Conservation (phyloP, 2,888 invertebrate genomes). For the Trichopria drosophilae region DNA sequence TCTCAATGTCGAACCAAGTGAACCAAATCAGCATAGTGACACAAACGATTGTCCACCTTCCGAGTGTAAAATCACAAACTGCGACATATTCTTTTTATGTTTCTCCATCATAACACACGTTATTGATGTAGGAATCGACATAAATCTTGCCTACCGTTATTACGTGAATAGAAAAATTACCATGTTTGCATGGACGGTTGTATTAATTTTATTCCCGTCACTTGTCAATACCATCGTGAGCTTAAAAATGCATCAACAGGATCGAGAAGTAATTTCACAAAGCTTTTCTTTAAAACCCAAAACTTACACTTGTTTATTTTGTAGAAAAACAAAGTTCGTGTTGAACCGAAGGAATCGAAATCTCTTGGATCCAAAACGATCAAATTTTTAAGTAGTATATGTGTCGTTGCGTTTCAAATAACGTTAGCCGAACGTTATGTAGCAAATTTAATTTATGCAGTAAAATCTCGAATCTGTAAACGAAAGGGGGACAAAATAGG, state of each 20-base stretch:
- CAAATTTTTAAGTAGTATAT: constrained; percentile 27
- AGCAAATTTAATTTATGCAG: constrained; percentile 66
- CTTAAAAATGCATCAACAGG: constrained; percentile 66
- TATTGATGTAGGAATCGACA: constrained; percentile 70
- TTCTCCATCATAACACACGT: constrained; percentile 72
- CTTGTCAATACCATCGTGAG: constrained; percentile 76
- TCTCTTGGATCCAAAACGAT: constrained; percentile 27
- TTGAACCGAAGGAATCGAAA: constrained; percentile 23
- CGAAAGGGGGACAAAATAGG: constrained; percentile 63
- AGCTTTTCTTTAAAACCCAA: constrained; percentile 1
- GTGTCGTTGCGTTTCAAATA: constrained; percentile 67
- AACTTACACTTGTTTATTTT: constrained; percentile 7
- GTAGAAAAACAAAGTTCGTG: constrained; percentile 35
- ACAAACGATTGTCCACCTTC: constrained; percentile 45
- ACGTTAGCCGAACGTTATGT: constrained; percentile 73
- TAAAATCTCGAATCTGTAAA: constrained; percentile 68
- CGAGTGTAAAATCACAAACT: constrained; percentile 54
- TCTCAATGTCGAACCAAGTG: constrained; percentile 17
- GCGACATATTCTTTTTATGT: constrained; percentile 68
- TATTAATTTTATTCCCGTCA: constrained; percentile 74
- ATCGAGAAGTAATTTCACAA: constrained; percentile 44
- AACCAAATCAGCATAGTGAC: constrained; percentile 32
- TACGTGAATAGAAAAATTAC: constrained; percentile 61
- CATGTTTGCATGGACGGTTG: constrained; percentile 71
- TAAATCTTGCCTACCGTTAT: constrained; percentile 71